Base-by-base conservation (phyloP, 2,797 vertebrate species). In the Acomys russatus region DNA sequence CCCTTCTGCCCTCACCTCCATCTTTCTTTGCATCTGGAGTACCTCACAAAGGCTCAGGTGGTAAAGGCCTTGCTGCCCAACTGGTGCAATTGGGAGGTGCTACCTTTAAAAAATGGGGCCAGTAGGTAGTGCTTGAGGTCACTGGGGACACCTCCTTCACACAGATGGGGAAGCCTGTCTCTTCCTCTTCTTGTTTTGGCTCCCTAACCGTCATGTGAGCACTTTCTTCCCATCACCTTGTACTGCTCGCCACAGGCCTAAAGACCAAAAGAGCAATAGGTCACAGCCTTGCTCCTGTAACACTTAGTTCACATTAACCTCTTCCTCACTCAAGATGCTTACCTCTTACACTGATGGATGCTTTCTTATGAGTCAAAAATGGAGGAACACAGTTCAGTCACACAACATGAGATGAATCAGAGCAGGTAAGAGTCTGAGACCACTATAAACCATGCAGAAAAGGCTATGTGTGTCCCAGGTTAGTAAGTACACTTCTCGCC, bases 321-420 rank as follows among this genome's bases (percentile, higher is more conserved):
- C 18, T 90, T 59, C 28, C 9, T 25, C 9, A 22, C 49, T 49
- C 17, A 66, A 80, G 17, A 44, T 10, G 66, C 56, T 33, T n/a
- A 44, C 54, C 66, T 49, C 28, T 73, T 61, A 20, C 6, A 61
- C 3, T 61, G 64, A 38, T 2, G 4, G 20, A 76, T 64, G 2
- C 49, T 94, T 66, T 90, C 33, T 61, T 85, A 14, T 91, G 71
- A 33, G n/a, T 82, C 44, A 70, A 88, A 79, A 14, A 83, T 15
- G 0, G 6, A 86, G 23, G 17, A 59, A 23, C 51, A 83, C 76
- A 73, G 30, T 54, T n/a, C 49, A 83, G 64, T 83, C 15, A 59
- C 38, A 35, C 51, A 79, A 82, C 54, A 4, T 10, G 38, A 38
- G 11, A 66, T 35, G 33, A 23, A 33, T 49, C 56, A 94, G 20